phyloP scores from a whole-genome alignment of 2,797 vertebrate species.

The Spinus olivaceus region DNA sequence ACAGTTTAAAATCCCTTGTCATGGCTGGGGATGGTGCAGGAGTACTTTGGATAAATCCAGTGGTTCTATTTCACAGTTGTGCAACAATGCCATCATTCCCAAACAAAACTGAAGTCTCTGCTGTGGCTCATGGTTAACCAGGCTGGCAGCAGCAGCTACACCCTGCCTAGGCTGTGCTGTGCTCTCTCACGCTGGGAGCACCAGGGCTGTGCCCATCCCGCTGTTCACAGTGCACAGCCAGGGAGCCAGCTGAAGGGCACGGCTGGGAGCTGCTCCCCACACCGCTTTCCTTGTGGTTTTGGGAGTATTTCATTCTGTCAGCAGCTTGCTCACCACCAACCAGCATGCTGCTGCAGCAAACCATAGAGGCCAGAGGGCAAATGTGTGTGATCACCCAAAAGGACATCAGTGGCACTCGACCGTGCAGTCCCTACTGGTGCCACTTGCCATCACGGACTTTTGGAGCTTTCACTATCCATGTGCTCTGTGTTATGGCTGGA shows the following conservation, averaged over 20 bases:
- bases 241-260: neutral
- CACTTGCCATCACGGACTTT: neutral
- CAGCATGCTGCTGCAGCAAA: neutral
- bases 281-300: neutral
- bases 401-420: accelerated
- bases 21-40: neutral
- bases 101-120: neutral
- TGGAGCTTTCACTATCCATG: accelerated
- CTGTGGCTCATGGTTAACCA: neutral
- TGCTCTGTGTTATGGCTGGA: neutral
- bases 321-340: neutral
- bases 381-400: accelerated
- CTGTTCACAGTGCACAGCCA: neutral
- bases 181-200: neutral
- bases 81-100: accelerated
- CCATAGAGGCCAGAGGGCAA: neutral
- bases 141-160: neutral
- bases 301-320: neutral
- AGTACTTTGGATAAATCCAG: neutral
- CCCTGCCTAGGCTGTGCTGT: neutral
- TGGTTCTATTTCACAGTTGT: neutral
- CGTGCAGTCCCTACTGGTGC: accelerated
- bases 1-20: neutral
- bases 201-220: accelerated
- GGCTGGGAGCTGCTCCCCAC: neutral